phyloP scores from a whole-genome alignment of 1,140 invertebrate genomes.

The Spodoptera frugiperda region DNA sequence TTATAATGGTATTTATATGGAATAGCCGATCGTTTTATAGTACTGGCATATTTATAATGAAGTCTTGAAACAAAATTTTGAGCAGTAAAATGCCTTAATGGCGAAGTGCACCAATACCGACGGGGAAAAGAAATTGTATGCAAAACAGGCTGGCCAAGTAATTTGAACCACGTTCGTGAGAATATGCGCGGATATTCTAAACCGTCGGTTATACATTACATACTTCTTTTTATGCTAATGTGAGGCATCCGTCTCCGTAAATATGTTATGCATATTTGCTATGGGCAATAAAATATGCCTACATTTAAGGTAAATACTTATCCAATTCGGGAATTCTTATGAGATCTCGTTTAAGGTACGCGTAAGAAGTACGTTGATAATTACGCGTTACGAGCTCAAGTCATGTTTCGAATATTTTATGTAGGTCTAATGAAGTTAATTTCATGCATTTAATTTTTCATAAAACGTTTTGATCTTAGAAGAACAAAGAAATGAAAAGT shows the following conservation, averaged over 20 bases:
- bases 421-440: not conserved
- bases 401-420: not conserved
- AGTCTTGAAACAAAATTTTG: slow-evolving; percentile 45
- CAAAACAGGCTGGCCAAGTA: slow-evolving; percentile 52
- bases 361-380: not conserved
- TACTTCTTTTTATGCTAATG: slow-evolving; percentile 59
- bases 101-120: slow-evolving; percentile 39
- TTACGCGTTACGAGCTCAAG: not conserved
- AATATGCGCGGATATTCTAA: slow-evolving; percentile 57
- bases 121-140: slow-evolving; percentile 49
- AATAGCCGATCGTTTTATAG: slow-evolving; percentile 33
- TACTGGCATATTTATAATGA: slow-evolving; percentile 36
- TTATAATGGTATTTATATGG: slow-evolving; percentile 34
- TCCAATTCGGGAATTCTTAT: slow-evolving; percentile 3
- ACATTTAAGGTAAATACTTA: slow-evolving; percentile 40
- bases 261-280: slow-evolving; percentile 58
- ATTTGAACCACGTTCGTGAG: slow-evolving; percentile 59
- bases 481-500: not conserved
- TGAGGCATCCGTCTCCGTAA: slow-evolving; percentile 56
- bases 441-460: not conserved
- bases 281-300: slow-evolving; percentile 43
- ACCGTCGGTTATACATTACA: slow-evolving; percentile 48
- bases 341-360: slow-evolving; percentile 4
- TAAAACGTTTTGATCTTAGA: not conserved
- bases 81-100: slow-evolving; percentile 41